Evolutionary conservation across 2,888 invertebrate species (phyloP).

Genomic region (Norana najaformis): DNA sequence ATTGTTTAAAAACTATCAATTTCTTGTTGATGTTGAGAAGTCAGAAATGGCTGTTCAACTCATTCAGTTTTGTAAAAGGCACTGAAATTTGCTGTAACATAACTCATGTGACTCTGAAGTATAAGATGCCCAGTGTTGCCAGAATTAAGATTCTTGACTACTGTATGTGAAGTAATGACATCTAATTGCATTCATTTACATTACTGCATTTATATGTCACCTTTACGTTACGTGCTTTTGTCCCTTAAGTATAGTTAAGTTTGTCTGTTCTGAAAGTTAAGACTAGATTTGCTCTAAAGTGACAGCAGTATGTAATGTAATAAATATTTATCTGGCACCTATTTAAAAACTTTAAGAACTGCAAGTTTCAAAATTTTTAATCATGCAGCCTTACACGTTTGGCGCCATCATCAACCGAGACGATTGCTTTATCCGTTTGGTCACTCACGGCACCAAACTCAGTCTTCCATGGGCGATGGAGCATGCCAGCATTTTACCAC

Average conservation of each 20-base stretch:
- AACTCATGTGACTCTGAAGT: neutral
- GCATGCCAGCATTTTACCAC: slow-evolving; percentile 29
- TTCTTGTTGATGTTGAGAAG: neutral
- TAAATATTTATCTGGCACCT: neutral
- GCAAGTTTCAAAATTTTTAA: neutral
- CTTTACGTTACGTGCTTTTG: neutral
- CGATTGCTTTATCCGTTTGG: slow-evolving; percentile 54
- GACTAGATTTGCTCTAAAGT: slow-evolving; percentile 3
- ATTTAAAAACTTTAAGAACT: neutral
- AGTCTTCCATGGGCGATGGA: slow-evolving; percentile 38
- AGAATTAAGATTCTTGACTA: neutral
- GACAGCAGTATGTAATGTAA: neutral
- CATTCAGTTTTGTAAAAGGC: neutral
- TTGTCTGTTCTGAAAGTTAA: neutral
- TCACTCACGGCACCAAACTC: slow-evolving; percentile 36
- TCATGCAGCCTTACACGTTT: slow-evolving; percentile 57
- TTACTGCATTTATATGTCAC: no score
- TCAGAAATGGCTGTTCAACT: no score
- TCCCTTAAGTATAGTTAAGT: neutral
- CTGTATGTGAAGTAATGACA: neutral
- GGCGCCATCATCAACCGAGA: slow-evolving; percentile 61
- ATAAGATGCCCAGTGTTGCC: neutral
- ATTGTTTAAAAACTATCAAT: neutral
- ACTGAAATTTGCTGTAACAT: neutral
- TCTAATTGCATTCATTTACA: no score